These are phyloP conservation scores for Zaprionus bogoriensis DNA, from an alignment of 2,888 invertebrate genomes.

Conservation along the genomic window DNA sequence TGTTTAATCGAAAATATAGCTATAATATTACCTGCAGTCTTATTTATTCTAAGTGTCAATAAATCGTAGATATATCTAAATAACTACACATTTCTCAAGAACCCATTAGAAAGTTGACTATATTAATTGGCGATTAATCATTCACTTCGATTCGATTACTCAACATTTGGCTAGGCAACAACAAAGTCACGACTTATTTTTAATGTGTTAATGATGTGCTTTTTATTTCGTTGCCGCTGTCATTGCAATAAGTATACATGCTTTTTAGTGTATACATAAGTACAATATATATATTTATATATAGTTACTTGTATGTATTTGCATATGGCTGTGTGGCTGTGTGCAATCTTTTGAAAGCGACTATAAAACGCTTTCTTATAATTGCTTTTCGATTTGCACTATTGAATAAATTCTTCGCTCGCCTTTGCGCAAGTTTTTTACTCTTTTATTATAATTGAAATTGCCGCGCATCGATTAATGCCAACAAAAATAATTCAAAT, in stretches of 20 bases:
- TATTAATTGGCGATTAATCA: neutral
- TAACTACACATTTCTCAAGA: neutral
- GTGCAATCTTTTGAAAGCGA: constrained; percentile 52
- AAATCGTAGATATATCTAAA: neutral
- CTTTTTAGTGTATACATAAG: no score
- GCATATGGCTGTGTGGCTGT: constrained; percentile 14
- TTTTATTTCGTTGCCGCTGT: neutral
- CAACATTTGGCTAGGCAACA: neutral
- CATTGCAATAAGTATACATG: neutral
- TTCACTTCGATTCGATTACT: neutral
- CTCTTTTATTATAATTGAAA: constrained; percentile 79
- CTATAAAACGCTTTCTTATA: constrained; percentile 77
- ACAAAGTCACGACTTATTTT: constrained; percentile 7
- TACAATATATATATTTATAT: neutral
- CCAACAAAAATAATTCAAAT: constrained; percentile 80
- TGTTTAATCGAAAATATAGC: no score
- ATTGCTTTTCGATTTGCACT: constrained; percentile 75
- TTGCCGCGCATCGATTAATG: constrained; percentile 78
- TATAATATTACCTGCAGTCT: no score
- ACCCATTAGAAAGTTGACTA: neutral
- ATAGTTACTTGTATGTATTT: neutral
- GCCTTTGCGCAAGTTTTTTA: constrained; percentile 56
- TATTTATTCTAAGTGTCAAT: neutral
- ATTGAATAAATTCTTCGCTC: constrained; percentile 78
- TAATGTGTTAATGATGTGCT: constrained; percentile 4